Base-by-base conservation (phyloP, 2,113 vertebrate genomes). In the Probosciger aterrimus region DNA sequence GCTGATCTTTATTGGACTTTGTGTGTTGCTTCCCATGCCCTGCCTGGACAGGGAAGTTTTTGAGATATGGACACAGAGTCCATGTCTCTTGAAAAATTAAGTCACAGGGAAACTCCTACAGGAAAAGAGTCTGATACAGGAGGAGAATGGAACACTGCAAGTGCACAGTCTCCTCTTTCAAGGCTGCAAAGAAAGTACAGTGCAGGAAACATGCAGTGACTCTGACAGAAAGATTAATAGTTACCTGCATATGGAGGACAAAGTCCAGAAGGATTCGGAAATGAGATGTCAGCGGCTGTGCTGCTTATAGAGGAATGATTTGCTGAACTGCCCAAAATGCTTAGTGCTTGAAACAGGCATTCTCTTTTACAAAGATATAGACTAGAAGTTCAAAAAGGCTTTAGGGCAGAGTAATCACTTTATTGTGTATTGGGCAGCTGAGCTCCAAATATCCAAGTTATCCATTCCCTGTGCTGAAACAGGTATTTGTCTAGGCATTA, bases 151-250 rank as follows among this genome's bases (percentile, higher is more conserved):
- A 75, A 75, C 22, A 57, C 0, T 0, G 55, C 50, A 86, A 49
- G 63, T 9, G 41, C 37, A 63, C 1, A 27, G 9, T 11, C 50
- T 62, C 50, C 28, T 63, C 18, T 53, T 80, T 63, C 43, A 78
- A 77, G 43, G 65, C 46, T 46, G 14, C 13, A 33, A 67, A 70
- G 68, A 53, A 86, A 79, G 39, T 2, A 64, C 55, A 70, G 31
- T 4, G 14, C 44, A 64, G 0, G 0, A 90, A 86, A 86, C 39
- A 55, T 3, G 28, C 64, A 37, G 39, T 3, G 16, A 57, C 43
- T 71, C 37, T 88, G 86, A 93, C 73, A 89, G 70, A 35, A 67
- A 91, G 94, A 96, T 76, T 75, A 92, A 86, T 53, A 69, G 67
- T 41, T 92, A 77, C 63, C 82, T 92, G 74, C 8, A 4, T 7